A percentile compares a stretch with the other conserved stretches of the same genome.
Conservation (phyloP, 2,797 vertebrate species). For the Oreochromis mossambicus region DNA sequence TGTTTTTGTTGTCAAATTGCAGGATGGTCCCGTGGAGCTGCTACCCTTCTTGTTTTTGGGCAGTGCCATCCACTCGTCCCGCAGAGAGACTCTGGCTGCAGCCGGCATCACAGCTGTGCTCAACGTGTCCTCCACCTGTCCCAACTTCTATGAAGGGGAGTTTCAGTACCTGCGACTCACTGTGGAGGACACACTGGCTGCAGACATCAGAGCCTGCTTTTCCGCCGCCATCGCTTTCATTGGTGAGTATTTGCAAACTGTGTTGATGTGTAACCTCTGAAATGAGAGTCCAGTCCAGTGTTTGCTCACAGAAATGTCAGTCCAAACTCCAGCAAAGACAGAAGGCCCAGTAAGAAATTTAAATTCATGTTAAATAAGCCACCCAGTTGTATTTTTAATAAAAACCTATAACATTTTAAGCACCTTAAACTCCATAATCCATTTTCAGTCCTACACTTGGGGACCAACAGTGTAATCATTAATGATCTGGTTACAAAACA, state of each 20-base stretch:
- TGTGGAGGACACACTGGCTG: conserved; percentile 83
- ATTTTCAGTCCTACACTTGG: not conserved
- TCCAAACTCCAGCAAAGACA: not conserved
- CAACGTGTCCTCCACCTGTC: conserved; percentile 85
- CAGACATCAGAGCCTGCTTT: conserved; percentile 83
- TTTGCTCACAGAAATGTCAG: not conserved
- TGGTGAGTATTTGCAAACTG: conserved; percentile 59
- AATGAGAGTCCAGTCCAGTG: not conserved
- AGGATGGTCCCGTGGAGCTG: conserved; percentile 86
- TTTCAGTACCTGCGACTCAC: conserved; percentile 81
- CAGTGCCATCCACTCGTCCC: conserved; percentile 82
- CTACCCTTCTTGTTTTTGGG: conserved; percentile 85
- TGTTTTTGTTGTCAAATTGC: not conserved
- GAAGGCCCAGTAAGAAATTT: not conserved
- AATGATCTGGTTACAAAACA: conserved; percentile 43
- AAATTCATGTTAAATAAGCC: not conserved
- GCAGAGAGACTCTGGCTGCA: conserved; percentile 76
- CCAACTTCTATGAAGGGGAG: conserved; percentile 82
- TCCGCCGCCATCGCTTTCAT: conserved; percentile 85
- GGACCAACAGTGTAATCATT: conserved; percentile 1
- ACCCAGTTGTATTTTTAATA: not conserved
- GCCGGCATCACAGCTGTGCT: conserved; percentile 84
- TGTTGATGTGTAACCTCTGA: not conserved
- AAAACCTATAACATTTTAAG: conserved; percentile 9
- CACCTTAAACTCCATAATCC: conserved; percentile 26